Percentiles rank a stretch among this genome's conserved stretches.
Evolutionary conservation across 2,113 vertebrate genomes (phyloP).

Genomic region (Alouatta palliata): DNA sequence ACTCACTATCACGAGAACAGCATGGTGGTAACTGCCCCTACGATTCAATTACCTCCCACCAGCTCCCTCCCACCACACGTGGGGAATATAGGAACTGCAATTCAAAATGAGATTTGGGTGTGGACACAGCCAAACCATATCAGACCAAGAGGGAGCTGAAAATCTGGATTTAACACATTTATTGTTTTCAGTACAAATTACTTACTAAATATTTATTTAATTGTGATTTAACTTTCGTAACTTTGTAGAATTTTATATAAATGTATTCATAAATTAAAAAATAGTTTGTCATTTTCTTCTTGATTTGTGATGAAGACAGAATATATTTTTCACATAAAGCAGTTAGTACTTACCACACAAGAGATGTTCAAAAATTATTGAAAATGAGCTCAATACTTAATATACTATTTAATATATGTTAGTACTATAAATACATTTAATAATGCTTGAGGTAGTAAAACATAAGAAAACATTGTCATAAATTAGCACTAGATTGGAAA

Average conservation of each 20-base stretch:
- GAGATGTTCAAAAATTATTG: constrained; percentile 20
- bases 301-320: constrained; percentile 48
- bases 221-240: constrained; percentile 42
- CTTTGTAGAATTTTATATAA: neutral
- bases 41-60: too few species aligned
- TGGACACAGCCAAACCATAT: too few species aligned
- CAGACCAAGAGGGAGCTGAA: neutral
- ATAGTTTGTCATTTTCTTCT: neutral
- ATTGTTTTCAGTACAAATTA: constrained; percentile 36
- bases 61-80: too few species aligned
- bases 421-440: neutral
- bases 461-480: neutral
- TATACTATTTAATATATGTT: constrained; percentile 23
- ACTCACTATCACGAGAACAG: too few species aligned
- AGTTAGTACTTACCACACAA: neutral
- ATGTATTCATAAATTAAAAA: constrained; percentile 29
- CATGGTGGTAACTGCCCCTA: too few species aligned
- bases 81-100: too few species aligned
- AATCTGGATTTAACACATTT: neutral
- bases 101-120: too few species aligned
- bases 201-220: constrained; percentile 9
- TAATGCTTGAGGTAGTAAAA: neutral
- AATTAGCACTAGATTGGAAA: constrained; percentile 40
- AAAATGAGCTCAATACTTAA: constrained; percentile 5
- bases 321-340: constrained; percentile 19